Percentiles rank a stretch among this genome's conserved stretches.
These are phyloP conservation scores for Drosophila equinoxialis DNA, from an alignment of 1,140 invertebrate genomes.

Conservation along the genomic window DNA sequence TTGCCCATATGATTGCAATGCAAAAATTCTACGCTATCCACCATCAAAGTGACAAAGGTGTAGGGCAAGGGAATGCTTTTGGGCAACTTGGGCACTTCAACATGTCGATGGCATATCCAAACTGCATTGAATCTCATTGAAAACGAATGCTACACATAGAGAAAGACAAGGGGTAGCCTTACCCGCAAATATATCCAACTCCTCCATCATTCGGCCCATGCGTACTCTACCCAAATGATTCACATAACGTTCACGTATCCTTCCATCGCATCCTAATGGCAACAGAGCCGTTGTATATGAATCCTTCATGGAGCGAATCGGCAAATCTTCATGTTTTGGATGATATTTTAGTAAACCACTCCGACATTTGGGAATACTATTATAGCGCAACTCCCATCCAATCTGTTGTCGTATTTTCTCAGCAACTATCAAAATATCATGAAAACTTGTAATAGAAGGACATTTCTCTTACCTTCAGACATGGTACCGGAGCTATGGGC, in stretches of 20 bases:
- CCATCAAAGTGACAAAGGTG: constrained; percentile 88
- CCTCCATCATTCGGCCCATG: constrained; percentile 90
- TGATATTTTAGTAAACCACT: constrained; percentile 61
- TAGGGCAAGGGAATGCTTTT: constrained; percentile 85
- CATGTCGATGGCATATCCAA: constrained; percentile 88
- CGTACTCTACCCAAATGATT: constrained; percentile 86
- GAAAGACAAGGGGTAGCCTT: constrained; percentile 24
- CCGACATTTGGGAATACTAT: constrained; percentile 56
- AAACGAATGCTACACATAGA: not conserved
- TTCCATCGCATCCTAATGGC: constrained; percentile 85
- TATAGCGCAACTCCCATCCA: constrained; percentile 61
- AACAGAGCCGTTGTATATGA: constrained; percentile 87
- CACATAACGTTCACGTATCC: constrained; percentile 87
- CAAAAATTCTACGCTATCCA: constrained; percentile 86
- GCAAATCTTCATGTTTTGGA: constrained; percentile 79
- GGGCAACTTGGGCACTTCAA: constrained; percentile 85
- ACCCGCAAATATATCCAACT: constrained; percentile 91
- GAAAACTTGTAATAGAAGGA: not conserved
- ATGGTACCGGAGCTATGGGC: constrained; percentile 44
- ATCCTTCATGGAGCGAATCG: constrained; percentile 85
- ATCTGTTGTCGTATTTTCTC: constrained; percentile 47
- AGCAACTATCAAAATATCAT: constrained; percentile 36
- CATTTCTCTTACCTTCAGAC: constrained; percentile 32
- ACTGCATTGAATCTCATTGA: constrained; percentile 40
- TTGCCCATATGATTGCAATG: constrained; percentile 77